A percentile compares a stretch with the other conserved stretches of the same genome.
These are phyloP conservation scores for Ciconia stormi DNA, from an alignment of 2,113 vertebrate genomes.

Conservation along the genomic window DNA sequence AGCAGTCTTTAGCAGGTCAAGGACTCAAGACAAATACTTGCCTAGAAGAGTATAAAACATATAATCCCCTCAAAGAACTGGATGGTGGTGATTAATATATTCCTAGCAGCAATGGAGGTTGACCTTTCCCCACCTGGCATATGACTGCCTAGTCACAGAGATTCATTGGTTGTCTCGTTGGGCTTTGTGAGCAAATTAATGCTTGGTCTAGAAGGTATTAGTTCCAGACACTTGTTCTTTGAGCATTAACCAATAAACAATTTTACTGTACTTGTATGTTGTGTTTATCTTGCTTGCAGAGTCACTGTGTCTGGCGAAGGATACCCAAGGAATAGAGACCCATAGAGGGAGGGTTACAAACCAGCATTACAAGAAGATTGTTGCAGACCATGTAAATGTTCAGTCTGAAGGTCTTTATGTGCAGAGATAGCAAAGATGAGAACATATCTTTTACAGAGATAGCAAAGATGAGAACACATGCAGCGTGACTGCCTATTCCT, in stretches of 20 bases:
- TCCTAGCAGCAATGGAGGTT: background rate
- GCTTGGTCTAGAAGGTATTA: background rate
- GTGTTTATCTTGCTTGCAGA: background rate
- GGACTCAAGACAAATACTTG: background rate
- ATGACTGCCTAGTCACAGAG: background rate
- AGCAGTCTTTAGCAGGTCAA: background rate
- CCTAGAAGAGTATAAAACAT: background rate
- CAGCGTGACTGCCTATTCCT: background rate
- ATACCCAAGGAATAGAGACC: background rate
- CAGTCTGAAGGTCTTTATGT: background rate
- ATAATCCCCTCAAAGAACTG: background rate
- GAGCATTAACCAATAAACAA: background rate
- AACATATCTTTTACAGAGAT: background rate
- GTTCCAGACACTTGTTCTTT: background rate
- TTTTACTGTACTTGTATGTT: background rate
- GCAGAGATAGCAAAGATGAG: background rate
- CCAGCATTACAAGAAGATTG: background rate
- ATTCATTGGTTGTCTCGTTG: background rate
- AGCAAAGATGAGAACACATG: background rate
- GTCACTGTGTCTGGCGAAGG: background rate
- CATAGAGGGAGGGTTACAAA: background rate
- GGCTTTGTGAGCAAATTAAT: background rate
- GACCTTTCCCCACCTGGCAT: background rate
- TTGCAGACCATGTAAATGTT: background rate
- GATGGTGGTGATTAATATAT: background rate